Evolutionary conservation across 2,113 vertebrate genomes (phyloP), one percentile per base, ranked within the genome.

Genomic region (Hylia prasina): DNA sequence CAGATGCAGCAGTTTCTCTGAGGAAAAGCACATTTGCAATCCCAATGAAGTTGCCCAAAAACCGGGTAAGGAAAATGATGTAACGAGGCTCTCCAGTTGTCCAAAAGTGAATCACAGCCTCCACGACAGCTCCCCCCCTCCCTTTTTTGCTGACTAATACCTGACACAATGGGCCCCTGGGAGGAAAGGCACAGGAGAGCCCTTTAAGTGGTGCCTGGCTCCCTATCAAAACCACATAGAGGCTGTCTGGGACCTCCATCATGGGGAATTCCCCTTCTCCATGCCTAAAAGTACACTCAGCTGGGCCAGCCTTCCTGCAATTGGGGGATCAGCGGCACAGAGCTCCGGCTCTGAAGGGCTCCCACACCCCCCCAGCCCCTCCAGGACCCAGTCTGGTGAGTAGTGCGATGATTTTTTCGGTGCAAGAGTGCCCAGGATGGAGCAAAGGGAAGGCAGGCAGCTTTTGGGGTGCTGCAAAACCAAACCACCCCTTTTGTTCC

Each of bases 191-290:
- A 95, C 58, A 73, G 97, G 94, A 93, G 83, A 96, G 95, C 96
- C 97, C 97, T 98, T 97, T 97, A 83, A 95, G 95, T 56, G 23
- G 83, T 64, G 96, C 95, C 94, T 97, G 97, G 97, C 96, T 96
- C 76, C 84, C 79, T 91, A 94, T 96, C 95, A 96, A 97, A 97
- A 97, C 93, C 89, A 97, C 92, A 15, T 35, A 35, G 70, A 91
- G 97, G 95, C 97, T 97, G 98, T 95, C 94, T 97, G 96, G 86
- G 94, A 87, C 95, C 96, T 97, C 95, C 90, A 94, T 96, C 94
- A 53, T 50, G 98, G 98, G 98, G 98, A 98, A 98, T 98, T 98
- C 97, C 98, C 98, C 98, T 94, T 96, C 96, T 96, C 93, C 97
- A 91, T 96, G 97, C 96, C 98, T 97, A 95, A 98, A 97, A 98